Conservation (phyloP, 2,113 vertebrate genomes). For the Oncorhynchus tshawytscha region DNA sequence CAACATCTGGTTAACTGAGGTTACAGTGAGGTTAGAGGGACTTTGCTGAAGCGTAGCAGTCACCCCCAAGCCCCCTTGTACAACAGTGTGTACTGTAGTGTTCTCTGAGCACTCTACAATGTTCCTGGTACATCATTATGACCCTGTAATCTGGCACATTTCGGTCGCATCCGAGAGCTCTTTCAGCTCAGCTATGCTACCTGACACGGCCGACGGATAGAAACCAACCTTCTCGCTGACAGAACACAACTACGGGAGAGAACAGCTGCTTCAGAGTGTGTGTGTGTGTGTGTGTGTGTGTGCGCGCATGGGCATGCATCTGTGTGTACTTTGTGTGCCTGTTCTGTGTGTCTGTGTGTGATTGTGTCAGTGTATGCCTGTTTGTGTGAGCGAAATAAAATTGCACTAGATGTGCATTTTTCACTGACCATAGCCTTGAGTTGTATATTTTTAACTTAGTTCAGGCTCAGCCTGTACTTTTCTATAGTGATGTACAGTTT, state of each 20-base stretch:
- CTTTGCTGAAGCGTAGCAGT: conserved; percentile 3
- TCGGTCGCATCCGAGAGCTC: conserved; percentile 16
- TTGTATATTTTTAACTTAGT: no score
- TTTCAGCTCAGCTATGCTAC: conserved; percentile 2
- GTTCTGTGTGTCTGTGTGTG: neutral
- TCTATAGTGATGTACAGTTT: no score
- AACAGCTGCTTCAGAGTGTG: conserved; percentile 34
- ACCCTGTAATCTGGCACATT: conserved; percentile 33
- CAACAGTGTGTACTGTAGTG: neutral
- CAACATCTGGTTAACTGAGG: conserved; percentile 52
- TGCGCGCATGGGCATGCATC: conserved; percentile 1
- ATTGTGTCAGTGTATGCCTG: neutral
- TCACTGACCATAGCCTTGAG: no score
- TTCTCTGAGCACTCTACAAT: neutral
- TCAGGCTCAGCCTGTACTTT: no score
- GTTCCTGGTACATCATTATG: neutral
- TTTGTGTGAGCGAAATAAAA: neutral
- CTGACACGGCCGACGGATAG: conserved; percentile 13
- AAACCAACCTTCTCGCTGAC: conserved; percentile 27
- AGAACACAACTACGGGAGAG: conserved; percentile 9
- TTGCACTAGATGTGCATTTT: no score
- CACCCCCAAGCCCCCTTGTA: neutral
- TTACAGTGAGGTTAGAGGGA: conserved; percentile 35
- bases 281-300: conserved; percentile 23
- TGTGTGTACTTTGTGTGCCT: neutral